Base-by-base conservation (phyloP, 2,888 invertebrate genomes). In the Callyntrura guangdongensis region DNA sequence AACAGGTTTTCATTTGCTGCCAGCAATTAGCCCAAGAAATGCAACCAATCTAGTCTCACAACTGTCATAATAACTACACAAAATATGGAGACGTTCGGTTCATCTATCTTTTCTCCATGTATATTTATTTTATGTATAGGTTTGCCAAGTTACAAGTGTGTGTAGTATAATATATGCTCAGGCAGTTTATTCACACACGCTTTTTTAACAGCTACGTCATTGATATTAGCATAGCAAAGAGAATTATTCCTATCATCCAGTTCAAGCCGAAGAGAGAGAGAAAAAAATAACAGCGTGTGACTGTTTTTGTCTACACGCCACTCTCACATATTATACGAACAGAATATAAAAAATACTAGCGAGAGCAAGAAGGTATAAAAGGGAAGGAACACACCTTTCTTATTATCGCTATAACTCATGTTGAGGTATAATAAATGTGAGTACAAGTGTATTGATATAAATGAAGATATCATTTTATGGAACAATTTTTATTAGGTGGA, bases 1-100 rank as follows among this genome's bases (percentile, higher is more conserved):
- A 90, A 90, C 90, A 85, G 90, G 90, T 90, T 90, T 90, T 86
- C 86, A 90, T 90, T 90, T 86, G 90, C 90, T 90, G 90, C 85
- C 61, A 90, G 90, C 90, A 90, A 90, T 90, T 90, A 90, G 90
- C 90, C 61, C 59, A 86, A 81, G 79, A 90, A 90, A 90, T 90
- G 90, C 90, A 90, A 86, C 79, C 90, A 90, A 90, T 77, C 85
- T 90, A 90, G 85, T 81, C 85, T 81, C 85, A 86, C 90, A 85
- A 90, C 90, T 90, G 90, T 90, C 90, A 90, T 90, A 90, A 90
- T 83, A 90, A 89, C 79, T 36, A 74, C 79, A 74, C 74, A 67
- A 36, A 85, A 59, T 83, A 74, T 64, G 82, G 83, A 89, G 82
- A 83, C 83, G 67, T 27, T 59, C 83, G 74, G n/a, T n/a, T n/a